Conservation (phyloP, 2,888 invertebrate genomes). For the Nomada fucata region DNA sequence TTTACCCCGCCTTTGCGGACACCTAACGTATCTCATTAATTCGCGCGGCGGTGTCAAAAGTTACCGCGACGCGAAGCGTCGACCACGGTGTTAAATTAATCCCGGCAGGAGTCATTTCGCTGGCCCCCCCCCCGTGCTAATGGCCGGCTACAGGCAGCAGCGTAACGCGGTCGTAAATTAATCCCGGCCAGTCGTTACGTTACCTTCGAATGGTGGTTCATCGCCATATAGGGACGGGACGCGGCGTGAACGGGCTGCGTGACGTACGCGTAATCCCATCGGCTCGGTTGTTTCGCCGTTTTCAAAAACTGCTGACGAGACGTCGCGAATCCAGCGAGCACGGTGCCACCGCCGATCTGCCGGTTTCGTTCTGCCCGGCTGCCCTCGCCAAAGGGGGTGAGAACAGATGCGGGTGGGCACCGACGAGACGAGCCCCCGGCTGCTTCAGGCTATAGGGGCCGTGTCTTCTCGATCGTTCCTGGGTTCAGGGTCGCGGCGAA, state of each 20-base stretch:
- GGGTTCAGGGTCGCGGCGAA: neutral
- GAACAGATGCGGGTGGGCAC: neutral
- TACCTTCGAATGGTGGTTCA: conserved; percentile 57
- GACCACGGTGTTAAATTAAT: conserved; percentile 62
- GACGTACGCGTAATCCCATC: conserved; percentile 24
- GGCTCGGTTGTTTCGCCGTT: conserved; percentile 12
- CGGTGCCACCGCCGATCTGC: neutral
- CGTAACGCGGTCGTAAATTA: conserved; percentile 67
- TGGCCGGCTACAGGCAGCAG: conserved; percentile 45
- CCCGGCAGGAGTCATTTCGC: conserved; percentile 59
- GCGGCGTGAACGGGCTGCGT: conserved; percentile 41
- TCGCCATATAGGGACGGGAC: conserved; percentile 32
- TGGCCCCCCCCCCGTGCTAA: conserved; percentile 48
- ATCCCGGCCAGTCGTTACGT: conserved; percentile 62
- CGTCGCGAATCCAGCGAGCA: neutral
- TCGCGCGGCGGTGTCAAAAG: conserved; percentile 52
- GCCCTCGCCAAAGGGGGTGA: neutral
- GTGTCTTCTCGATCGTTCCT: neutral
- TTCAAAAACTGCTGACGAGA: conserved; percentile 40
- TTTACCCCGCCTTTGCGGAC: neutral
- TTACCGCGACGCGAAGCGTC: conserved; percentile 35
- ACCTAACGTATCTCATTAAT: conserved; percentile 54
- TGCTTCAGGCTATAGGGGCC: neutral
- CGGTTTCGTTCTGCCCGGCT: neutral
- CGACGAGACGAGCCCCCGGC: neutral